A percentile compares a stretch with the other conserved stretches of the same genome.
phyloP scores from a whole-genome alignment of 2,113 vertebrate genomes.

The mouse (Mus musculus) region DNA sequence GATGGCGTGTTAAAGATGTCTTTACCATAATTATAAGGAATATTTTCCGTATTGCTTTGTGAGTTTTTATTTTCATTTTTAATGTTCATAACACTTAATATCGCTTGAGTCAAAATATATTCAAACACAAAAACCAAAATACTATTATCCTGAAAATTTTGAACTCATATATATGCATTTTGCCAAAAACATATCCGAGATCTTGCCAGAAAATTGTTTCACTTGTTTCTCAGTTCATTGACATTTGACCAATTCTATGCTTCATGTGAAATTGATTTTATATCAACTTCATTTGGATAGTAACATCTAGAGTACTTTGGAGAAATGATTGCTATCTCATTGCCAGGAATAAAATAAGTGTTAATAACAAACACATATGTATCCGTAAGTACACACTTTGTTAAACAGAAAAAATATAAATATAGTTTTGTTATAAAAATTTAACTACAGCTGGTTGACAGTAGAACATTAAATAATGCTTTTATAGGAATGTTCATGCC shows the following conservation, averaged over 20 bases:
- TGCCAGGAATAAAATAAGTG: background rate
- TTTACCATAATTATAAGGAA: background rate
- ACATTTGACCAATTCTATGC: background rate
- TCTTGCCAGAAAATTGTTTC: background rate
- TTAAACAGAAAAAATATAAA: background rate
- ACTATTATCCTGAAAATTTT: background rate
- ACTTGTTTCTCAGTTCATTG: background rate
- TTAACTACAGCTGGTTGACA: background rate
- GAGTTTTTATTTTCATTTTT: background rate
- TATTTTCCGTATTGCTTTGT: background rate
- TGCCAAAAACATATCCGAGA: background rate
- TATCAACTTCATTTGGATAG: background rate
- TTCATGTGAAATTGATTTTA: background rate
- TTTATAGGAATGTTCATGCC: background rate
- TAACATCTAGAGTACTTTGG: background rate
- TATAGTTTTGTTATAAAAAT: background rate
- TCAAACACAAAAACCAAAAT: too few relatives aligned
- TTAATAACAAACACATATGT: background rate
- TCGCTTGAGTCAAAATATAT: background rate
- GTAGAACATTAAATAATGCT: background rate
- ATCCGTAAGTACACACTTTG: background rate
- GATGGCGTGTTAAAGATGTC: background rate
- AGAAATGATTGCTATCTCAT: background rate
- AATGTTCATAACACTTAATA: background rate
- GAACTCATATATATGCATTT: background rate